Percentiles rank a stretch among this genome's conserved stretches.
Conservation (phyloP, 2,797 vertebrate genomes). For the Tangara arthus region DNA sequence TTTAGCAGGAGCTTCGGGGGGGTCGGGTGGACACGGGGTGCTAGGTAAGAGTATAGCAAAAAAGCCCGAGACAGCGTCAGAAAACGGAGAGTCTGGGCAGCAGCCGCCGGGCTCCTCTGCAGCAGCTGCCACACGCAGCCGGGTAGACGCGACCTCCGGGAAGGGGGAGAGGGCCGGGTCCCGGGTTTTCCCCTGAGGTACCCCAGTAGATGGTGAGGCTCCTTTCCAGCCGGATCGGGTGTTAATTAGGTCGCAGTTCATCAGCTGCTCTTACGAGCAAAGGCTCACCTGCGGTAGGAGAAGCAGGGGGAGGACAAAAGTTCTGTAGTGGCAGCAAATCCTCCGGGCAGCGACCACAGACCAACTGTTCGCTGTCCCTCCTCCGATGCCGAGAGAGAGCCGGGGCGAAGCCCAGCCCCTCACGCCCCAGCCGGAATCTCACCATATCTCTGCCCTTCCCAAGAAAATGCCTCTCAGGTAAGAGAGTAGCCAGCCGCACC, state of each 20-base stretch:
- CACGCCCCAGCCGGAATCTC: background rate
- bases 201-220: background rate
- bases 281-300: background rate
- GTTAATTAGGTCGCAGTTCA: background rate
- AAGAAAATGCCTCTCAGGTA: background rate
- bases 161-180: rapidly evolving
- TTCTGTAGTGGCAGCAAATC: background rate
- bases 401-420: background rate
- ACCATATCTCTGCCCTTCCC: background rate
- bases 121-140: background rate
- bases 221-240: background rate
- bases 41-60: too few relatives aligned
- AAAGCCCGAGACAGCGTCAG: background rate
- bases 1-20: background rate
- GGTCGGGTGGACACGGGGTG: background rate
- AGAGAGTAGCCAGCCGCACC: background rate
- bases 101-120: background rate
- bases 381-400: too few relatives aligned
- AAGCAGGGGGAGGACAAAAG: background rate
- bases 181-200: background rate
- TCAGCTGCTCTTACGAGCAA: background rate
- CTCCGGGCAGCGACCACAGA: background rate
- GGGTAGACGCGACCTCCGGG: rapidly evolving
- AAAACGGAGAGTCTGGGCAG: background rate
- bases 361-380: too few relatives aligned